phyloP scores from a whole-genome alignment of 1,140 invertebrate genomes.

The Micrasema longulum region DNA sequence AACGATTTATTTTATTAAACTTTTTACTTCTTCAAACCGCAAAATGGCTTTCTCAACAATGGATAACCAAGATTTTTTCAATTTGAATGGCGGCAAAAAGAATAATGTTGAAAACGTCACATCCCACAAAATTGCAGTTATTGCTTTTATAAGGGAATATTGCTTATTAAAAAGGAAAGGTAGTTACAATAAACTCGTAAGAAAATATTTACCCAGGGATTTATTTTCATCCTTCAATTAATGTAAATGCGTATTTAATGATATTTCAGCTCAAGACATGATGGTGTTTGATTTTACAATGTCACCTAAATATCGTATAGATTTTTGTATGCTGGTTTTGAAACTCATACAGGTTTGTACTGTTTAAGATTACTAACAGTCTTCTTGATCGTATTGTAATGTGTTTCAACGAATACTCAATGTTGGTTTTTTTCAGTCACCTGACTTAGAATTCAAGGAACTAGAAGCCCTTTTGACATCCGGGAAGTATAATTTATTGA shows the following conservation, averaged over 20 bases:
- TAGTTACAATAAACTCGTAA: constrained; percentile 34
- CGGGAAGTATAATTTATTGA: constrained; percentile 65
- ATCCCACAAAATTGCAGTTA: constrained; percentile 67
- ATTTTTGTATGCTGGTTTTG: constrained; percentile 66
- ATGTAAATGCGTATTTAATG: no score
- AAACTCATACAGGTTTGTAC: constrained; percentile 64
- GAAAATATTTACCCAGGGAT: no score
- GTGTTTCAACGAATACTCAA: not conserved
- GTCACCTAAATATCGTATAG: constrained; percentile 66
- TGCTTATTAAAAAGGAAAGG: constrained; percentile 47
- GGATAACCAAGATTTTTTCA: constrained; percentile 41
- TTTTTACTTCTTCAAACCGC: no score
- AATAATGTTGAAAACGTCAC: constrained; percentile 65
- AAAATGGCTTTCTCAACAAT: constrained; percentile 36
- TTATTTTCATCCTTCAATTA: no score
- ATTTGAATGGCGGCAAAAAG: constrained; percentile 42
- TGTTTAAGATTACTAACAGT: constrained; percentile 6
- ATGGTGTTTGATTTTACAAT: constrained; percentile 55
- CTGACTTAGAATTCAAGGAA: constrained; percentile 67
- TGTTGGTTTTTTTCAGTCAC: constrained; percentile 61
- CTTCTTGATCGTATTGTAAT: not conserved
- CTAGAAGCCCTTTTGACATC: constrained; percentile 63
- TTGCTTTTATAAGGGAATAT: constrained; percentile 67
- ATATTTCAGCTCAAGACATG: constrained; percentile 61
- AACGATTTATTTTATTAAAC: no score